Conservation (phyloP, 2,888 invertebrate genomes). For the Eupithecia centaureata region DNA sequence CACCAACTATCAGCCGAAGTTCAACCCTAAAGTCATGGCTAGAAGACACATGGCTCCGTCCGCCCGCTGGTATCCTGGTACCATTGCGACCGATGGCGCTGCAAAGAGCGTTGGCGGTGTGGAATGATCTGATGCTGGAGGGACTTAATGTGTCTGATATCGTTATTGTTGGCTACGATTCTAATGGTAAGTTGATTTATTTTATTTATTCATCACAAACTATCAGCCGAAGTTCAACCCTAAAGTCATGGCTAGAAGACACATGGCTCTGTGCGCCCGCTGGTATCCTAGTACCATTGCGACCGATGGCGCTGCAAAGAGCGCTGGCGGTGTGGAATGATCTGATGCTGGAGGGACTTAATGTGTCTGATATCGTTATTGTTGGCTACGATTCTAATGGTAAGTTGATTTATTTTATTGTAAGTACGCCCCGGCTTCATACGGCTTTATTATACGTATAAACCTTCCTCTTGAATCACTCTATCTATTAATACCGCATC, state of each 20-base stretch:
- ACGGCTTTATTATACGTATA: no score
- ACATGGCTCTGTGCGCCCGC: conserved; percentile 74
- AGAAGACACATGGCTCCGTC: conserved; percentile 75
- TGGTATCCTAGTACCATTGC: conserved; percentile 74
- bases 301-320: conserved; percentile 67
- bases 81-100: conserved; percentile 71
- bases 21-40: conserved; percentile 71
- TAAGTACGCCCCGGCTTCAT: no score
- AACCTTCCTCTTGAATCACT: no score
- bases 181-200: conserved; percentile 65
- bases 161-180: conserved; percentile 76
- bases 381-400: conserved; percentile 79
- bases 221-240: conserved; percentile 60
- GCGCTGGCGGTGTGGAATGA: conserved; percentile 76
- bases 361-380: conserved; percentile 70
- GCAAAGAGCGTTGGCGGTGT: conserved; percentile 69
- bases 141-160: conserved; percentile 71
- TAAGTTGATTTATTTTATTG: conserved; percentile 52
- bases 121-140: conserved; percentile 68
- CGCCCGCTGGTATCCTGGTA: conserved; percentile 75
- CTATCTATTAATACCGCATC: no score
- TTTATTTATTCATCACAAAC: no score
- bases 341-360: conserved; percentile 62
- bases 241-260: conserved; percentile 75
- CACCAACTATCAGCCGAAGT: conserved; percentile 55